Evolutionary conservation across 2,797 vertebrate genomes (phyloP), one percentile per base, ranked within the genome.

Genomic region (Syndactyla subalaris): DNA sequence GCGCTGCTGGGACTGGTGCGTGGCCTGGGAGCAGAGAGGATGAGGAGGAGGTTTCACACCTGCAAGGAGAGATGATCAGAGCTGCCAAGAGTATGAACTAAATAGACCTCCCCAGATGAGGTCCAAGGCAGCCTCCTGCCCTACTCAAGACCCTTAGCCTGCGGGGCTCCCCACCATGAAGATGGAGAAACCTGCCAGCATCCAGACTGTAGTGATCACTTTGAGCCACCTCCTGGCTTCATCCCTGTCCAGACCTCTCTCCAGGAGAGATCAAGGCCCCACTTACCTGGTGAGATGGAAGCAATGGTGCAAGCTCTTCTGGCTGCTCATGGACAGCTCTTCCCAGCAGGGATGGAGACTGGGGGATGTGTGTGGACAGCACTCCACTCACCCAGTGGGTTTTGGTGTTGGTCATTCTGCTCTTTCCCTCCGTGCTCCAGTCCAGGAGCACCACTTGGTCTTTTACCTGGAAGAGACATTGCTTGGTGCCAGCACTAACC

Each of bases 101-200:
- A 49, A 48, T 58, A 55, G 46, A 89, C 54, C 17, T 51, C 39
- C 7, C 21, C 65, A 78, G 84, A 46, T 52, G 90, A 87, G 71
- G 49, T 49, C 55, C 68, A 84, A 65, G 45, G 81, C 55, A 91
- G 63, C 88, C 78, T 88, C 36, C 59, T 62, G 38, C 77, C 65
- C 95, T 88, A 52, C 43, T 85, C 5, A 12, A 78, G 38, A 67
- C 17, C 18, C 41, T 6, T 32, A n/a, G 36, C 16, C 58, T 2
- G 1, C 0, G 1, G 61, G 51, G 58, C 15, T 89, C 21, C 46
- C n/a, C 21, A 8, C 29, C 3, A 0, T 2, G n/a, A 85, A 67
- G 78, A 94, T 19, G 79, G 59, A 91, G 51, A 85, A 58, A 87
- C 24, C 30, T 81, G 78, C 36, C 54, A 63, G 65, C 72, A 68